phyloP scores from a whole-genome alignment of 2,888 invertebrate species.

The Lacanobia wlatinum region DNA sequence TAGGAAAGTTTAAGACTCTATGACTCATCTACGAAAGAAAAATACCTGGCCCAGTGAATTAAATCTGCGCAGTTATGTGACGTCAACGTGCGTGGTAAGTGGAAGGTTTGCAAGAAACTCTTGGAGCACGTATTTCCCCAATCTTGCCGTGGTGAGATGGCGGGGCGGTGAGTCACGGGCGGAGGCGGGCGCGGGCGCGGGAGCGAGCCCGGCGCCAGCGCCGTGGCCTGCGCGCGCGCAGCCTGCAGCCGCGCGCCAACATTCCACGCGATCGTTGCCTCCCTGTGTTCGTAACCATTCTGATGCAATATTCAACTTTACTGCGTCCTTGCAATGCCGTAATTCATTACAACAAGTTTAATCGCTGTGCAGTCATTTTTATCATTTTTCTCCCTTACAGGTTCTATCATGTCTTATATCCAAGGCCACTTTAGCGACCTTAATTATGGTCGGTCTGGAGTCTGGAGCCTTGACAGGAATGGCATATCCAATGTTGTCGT shows the following conservation, averaged over 20 bases:
- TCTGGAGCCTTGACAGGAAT: constrained; percentile 70
- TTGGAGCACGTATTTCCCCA: constrained; percentile 83
- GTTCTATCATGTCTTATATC: constrained; percentile 78
- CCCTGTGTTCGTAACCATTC: constrained; percentile 84
- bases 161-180: constrained; percentile 80
- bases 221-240: constrained; percentile 71
- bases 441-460: constrained; percentile 81
- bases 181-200: constrained; percentile 64
- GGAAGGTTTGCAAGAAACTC: constrained; percentile 73
- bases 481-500: constrained; percentile 70
- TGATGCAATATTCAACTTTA: constrained; percentile 91
- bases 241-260: constrained; percentile 77
- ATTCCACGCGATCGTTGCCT: constrained; percentile 89
- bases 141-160: constrained; percentile 74
- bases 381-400: constrained; percentile 82
- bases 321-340: constrained; percentile 91
- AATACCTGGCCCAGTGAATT: constrained; percentile 58
- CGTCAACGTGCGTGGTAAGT: constrained; percentile 74
- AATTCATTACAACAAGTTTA: constrained; percentile 89
- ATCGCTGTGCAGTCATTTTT: constrained; percentile 85
- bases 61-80: constrained; percentile 70
- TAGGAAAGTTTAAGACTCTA: constrained; percentile 15
- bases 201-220: constrained; percentile 59
- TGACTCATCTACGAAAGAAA: constrained; percentile 69
- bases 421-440: constrained; percentile 86